These are phyloP conservation scores for Seriola aureovittata DNA, from an alignment of 2,113 vertebrate genomes.

Conservation along the genomic window DNA sequence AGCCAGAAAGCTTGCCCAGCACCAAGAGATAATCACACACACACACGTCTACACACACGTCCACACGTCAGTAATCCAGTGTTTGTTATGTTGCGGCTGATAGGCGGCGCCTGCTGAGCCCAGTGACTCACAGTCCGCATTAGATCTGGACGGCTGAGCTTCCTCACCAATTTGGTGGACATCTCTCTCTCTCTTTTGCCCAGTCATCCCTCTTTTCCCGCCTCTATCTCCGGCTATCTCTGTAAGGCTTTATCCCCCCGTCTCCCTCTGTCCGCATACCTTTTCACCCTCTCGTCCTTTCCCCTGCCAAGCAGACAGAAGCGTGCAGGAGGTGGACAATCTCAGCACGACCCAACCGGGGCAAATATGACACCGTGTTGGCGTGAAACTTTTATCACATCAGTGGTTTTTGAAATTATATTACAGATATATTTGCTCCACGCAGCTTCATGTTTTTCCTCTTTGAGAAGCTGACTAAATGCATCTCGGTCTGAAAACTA, in stretches of 20 bases:
- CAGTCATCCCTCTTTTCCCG: not conserved
- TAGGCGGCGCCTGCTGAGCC: slow-evolving; percentile 36
- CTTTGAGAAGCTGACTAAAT: not conserved
- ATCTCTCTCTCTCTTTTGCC: slow-evolving; percentile 17
- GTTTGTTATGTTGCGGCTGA: slow-evolving; percentile 49
- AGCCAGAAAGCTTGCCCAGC: slow-evolving; percentile 21
- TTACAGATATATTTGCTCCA: not conserved
- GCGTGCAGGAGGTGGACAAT: not conserved
- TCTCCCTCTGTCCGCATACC: not conserved
- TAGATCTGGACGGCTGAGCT: slow-evolving; percentile 51
- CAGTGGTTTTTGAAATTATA: not conserved
- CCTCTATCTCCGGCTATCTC: slow-evolving; percentile 3
- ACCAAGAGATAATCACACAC: slow-evolving; percentile 32
- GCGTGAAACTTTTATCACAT: not conserved
- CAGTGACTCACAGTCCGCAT: slow-evolving; percentile 35
- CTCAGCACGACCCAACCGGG: not conserved
- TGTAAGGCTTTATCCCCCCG: slow-evolving; percentile 19
- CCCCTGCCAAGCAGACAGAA: not conserved
- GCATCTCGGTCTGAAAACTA: not conserved
- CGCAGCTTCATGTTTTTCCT: not conserved
- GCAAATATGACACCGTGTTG: not conserved
- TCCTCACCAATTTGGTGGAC: slow-evolving; percentile 52
- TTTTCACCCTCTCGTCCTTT: slow-evolving; percentile 16
- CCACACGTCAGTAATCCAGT: slow-evolving; percentile 41
- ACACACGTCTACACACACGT: not conserved